Base-by-base conservation (phyloP, 1,140 invertebrate genomes). In the Reticulitermes speratus region DNA sequence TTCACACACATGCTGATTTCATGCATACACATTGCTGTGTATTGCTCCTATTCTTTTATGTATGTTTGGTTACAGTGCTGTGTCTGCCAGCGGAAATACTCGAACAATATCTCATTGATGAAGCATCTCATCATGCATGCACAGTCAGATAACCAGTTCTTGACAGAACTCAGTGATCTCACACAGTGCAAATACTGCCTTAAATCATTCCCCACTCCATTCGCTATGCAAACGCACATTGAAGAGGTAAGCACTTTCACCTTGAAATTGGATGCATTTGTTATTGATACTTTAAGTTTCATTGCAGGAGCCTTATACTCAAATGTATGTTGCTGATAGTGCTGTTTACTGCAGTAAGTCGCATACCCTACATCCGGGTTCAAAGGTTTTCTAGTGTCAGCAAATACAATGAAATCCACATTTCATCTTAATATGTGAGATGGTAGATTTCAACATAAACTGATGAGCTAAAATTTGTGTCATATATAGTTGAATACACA, bases 81-180 rank as follows among this genome's bases (percentile, higher is more conserved):
- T 32, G 90, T 94, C 88, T 93, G 95, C 91, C 88, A 91, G 89
- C 87, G 92, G 87, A 90, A 91, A 44, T 93, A 94, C 89, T 89
- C 91, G 87, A 92, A 94, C 85, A 93, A 95, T 91, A 92, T 93
- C 3, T 91, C 93, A 82, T 91, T 97, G 3, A 94, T 95, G 92
- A 92, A 92, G 16, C 96, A 97, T 90, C 90, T 96, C 87, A 94
- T 94, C 16, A 48, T 85, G 55, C 86, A 83, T 48, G 65, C 48
- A 30, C 85, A 59, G 85, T 88, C 83, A 87, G 88, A 83, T 44
- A 88, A 69, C 30, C 83, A 86, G 44, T 83, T 75, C 38, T 30
- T 45, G 25, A 87, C n/a, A 5, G 83, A 84, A 38, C 55, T 84
- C 32, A 83, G 44, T 85, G 84, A 86, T 82, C 23, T 59, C 21